Percentiles rank a stretch among this genome's conserved stretches.
phyloP scores from a whole-genome alignment of 2,888 invertebrate genomes.

The Noctua janthe region DNA sequence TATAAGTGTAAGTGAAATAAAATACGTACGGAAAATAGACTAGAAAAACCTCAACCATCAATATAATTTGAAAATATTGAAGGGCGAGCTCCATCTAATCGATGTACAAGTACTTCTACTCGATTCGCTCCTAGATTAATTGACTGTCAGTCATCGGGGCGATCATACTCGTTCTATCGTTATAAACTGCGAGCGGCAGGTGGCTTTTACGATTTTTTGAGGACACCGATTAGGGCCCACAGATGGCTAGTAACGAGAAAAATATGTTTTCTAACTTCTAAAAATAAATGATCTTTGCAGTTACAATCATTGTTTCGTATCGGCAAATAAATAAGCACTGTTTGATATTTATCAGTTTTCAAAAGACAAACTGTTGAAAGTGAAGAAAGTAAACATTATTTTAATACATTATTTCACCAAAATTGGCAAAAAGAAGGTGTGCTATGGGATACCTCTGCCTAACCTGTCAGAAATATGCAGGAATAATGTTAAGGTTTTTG shows the following conservation, averaged over 20 bases:
- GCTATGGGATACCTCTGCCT: too few species aligned
- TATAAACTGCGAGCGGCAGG: constrained; percentile 35
- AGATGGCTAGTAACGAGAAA: background rate
- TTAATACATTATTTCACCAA: background rate
- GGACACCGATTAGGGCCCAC: background rate
- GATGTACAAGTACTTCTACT: constrained; percentile 33
- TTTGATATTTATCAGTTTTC: background rate
- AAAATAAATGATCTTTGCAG: background rate
- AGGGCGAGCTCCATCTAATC: constrained; percentile 4
- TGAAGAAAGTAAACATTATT: background rate
- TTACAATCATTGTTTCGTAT: background rate
- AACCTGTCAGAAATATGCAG: background rate
- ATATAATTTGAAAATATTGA: constrained; percentile 3
- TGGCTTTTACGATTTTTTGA: constrained; percentile 28
- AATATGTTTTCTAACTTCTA: background rate
- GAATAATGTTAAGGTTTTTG: background rate
- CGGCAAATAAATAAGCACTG: background rate
- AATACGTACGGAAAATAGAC: background rate
- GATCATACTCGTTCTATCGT: constrained; percentile 53
- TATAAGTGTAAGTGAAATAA: background rate
- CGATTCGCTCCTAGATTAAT: constrained; percentile 45
- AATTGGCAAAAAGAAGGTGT: background rate
- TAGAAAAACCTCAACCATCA: background rate
- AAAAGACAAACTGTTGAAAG: background rate
- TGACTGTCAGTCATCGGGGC: constrained; percentile 48